Conservation (phyloP, 2,888 invertebrate species). For the Quadroppia sp. region DNA sequence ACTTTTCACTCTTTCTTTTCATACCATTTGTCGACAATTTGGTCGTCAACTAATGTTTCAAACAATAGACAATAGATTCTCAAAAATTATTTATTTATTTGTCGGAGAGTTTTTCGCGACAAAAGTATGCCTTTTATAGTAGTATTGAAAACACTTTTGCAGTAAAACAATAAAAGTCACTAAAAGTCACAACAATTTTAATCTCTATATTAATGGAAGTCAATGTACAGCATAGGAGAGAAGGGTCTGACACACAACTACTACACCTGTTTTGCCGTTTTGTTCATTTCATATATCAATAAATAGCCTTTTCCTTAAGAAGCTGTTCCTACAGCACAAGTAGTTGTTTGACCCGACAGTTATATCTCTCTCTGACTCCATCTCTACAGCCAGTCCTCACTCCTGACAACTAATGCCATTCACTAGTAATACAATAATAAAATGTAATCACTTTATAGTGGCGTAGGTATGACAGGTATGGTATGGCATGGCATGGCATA, state of each 20-base stretch:
- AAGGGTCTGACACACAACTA: constrained; percentile 7
- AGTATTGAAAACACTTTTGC: neutral
- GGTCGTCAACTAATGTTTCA: neutral
- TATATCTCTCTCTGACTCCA: neutral
- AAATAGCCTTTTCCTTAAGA: neutral
- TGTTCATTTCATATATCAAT: constrained; percentile 17
- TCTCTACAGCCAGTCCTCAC: constrained; percentile 2
- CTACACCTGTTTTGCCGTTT: constrained; percentile 8
- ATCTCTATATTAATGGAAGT: constrained; percentile 3
- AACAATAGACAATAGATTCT: neutral
- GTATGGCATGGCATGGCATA: no score
- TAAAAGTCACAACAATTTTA: constrained; percentile 23
- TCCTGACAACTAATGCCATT: neutral
- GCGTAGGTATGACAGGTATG: neutral
- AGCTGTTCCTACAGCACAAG: constrained; percentile 6
- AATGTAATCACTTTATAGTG: neutral
- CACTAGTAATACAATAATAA: neutral
- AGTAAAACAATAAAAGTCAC: constrained; percentile 28
- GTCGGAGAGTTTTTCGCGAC: neutral
- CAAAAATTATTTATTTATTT: neutral
- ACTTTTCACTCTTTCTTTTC: no score
- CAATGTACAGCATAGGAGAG: neutral
- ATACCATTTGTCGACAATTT: neutral
- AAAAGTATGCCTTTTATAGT: neutral
- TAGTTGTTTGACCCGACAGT: constrained; percentile 25